Evolutionary conservation across 2,797 vertebrate genomes (phyloP).

Genomic region (Clarias platycephalus): DNA sequence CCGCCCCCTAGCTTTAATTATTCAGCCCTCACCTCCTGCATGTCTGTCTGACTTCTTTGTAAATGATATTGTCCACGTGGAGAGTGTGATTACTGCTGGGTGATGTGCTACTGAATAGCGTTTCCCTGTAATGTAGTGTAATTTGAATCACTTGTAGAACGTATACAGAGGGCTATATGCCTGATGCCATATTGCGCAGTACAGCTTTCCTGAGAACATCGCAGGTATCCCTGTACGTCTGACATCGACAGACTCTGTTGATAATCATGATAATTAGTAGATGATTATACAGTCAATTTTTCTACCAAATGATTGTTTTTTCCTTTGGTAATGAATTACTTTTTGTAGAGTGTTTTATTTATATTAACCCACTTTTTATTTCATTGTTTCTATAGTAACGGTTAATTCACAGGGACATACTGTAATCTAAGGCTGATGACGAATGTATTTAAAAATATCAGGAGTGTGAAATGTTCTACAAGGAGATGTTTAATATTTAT

Average conservation of each 20-base stretch:
- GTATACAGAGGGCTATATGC: no score
- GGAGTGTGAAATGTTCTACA: neutral
- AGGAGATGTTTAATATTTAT: neutral
- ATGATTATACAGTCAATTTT: neutral
- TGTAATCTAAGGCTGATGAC: neutral
- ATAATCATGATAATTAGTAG: neutral
- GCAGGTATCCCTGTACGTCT: no score
- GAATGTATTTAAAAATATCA: neutral
- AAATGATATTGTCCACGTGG: neutral
- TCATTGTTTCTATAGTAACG: neutral
- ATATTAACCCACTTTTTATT: neutral
- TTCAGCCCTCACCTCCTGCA: constrained; percentile 26
- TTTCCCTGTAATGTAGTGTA: neutral
- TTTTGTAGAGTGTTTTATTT: neutral
- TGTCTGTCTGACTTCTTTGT: constrained; percentile 7
- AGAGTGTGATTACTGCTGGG: neutral
- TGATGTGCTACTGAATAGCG: neutral
- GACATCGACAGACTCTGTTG: neutral
- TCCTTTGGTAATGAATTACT: neutral
- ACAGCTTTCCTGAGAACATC: neutral
- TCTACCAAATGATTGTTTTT: neutral
- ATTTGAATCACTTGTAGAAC: neutral
- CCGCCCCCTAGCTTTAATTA: constrained; percentile 29
- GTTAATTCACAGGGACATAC: neutral
- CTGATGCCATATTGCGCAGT: neutral